Evolutionary conservation across 2,888 invertebrate species (phyloP).

Genomic region (Lysandra bellargus): DNA sequence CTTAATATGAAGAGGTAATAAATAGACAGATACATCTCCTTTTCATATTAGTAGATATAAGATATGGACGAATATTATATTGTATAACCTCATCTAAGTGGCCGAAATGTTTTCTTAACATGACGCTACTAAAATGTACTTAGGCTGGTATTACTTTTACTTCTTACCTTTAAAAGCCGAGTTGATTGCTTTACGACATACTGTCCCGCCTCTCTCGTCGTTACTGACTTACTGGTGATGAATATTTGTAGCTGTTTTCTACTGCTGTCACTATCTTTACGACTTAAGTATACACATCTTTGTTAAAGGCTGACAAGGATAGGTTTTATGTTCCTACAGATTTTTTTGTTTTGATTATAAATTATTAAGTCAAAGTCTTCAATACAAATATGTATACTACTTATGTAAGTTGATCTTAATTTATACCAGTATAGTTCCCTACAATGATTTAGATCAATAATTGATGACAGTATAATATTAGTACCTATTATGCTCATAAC

Average conservation of each 20-base stretch:
- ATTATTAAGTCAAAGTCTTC: no score
- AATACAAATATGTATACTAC: no score
- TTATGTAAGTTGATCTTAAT: no score
- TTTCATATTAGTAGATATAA: no score
- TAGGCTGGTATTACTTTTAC: conserved; percentile 13
- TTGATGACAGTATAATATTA: no score
- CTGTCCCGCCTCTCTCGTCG: background rate
- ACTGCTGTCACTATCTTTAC: background rate
- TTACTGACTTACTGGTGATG: conserved; percentile 9
- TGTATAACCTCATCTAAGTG: background rate
- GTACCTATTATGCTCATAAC: no score
- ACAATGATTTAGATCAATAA: no score
- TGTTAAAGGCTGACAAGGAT: background rate
- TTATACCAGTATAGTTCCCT: no score
- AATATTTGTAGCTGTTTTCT: conserved; percentile 20
- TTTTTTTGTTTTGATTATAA: no score
- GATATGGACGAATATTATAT: no score
- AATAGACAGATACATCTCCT: no score
- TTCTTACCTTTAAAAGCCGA: conserved; percentile 9
- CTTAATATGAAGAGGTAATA: no score
- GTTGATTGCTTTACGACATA: conserved; percentile 24
- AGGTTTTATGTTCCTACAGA: background rate
- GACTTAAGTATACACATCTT: background rate
- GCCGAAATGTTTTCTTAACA: background rate
- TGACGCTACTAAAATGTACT: background rate